These are phyloP conservation scores for Aproaerema taeniolella DNA, from an alignment of 2,888 invertebrate species.

Conservation along the genomic window DNA sequence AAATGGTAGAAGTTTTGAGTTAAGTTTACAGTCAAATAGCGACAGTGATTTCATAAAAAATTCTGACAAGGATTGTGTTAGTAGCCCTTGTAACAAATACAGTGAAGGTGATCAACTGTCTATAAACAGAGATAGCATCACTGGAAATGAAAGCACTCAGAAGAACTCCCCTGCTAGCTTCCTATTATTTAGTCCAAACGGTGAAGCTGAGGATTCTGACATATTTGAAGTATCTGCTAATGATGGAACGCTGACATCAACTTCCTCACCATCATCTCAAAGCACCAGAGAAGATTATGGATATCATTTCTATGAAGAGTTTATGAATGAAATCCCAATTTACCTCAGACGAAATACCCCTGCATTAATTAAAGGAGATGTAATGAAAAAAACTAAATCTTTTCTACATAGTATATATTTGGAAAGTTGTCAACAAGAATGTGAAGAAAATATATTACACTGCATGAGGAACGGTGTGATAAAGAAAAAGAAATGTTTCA, in stretches of 20 bases:
- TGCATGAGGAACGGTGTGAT: conserved; percentile 18
- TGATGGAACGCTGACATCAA: conserved; percentile 16
- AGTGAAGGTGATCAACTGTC: conserved; percentile 5
- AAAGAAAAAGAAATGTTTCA: conserved; percentile 15
- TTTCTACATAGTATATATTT: conserved; percentile 33
- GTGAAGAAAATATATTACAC: conserved; percentile 25
- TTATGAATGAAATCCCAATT: conserved; percentile 41
- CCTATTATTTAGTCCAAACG: conserved; percentile 27
- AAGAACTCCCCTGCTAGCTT: conserved; percentile 21
- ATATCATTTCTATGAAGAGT: conserved; percentile 38
- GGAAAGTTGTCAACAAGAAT: conserved; percentile 27
- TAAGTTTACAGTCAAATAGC: conserved; percentile 9
- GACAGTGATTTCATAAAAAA: conserved; percentile 10
- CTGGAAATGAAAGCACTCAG: conserved; percentile 7
- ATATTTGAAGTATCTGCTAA: conserved; percentile 4
- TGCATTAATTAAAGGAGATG: conserved; percentile 31
- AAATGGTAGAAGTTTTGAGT: background rate
- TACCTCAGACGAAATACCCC: conserved; percentile 34
- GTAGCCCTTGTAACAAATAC: conserved; percentile 1
- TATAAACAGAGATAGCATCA: conserved; percentile 2
- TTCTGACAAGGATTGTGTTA: conserved; percentile 6
- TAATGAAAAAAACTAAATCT: conserved; percentile 32
- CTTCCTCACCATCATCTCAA: conserved; percentile 21
- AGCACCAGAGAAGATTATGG: conserved; percentile 23
- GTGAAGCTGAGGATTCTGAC: conserved; percentile 8